These are phyloP conservation scores for Phaedon cochleariae DNA, from an alignment of 2,888 invertebrate species.

Conservation along the genomic window DNA sequence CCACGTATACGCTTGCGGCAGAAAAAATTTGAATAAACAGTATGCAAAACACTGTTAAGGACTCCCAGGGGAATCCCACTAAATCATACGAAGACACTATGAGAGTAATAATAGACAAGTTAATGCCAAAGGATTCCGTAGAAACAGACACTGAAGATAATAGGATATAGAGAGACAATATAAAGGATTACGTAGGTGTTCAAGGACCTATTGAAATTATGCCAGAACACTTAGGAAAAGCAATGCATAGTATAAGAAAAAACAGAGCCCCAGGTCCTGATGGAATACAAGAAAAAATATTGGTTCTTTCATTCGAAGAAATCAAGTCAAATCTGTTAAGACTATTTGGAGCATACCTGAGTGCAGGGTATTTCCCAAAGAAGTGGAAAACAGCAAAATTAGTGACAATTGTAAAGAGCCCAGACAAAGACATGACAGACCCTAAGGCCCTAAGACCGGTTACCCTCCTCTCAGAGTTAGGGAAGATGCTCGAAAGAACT, in stretches of 20 bases:
- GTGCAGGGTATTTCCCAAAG: neutral
- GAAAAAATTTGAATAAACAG: neutral
- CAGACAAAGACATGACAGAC: neutral
- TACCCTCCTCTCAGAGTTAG: neutral
- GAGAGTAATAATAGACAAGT: no score
- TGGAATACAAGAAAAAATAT: neutral
- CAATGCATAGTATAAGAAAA: neutral
- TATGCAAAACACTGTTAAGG: no score
- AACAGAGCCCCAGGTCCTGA: neutral
- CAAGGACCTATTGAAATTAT: no score
- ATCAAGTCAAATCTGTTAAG: neutral
- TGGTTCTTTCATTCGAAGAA: neutral
- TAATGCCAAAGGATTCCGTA: no score
- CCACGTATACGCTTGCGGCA: no score
- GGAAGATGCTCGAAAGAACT: neutral
- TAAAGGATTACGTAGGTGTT: no score
- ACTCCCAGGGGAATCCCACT: no score
- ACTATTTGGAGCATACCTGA: neutral
- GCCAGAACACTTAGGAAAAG: neutral
- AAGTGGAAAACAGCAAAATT: neutral
- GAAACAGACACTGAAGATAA: no score
- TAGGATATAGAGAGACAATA: no score
- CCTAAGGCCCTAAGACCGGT: neutral
- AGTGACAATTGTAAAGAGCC: neutral
- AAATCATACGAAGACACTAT: no score